Percentiles rank a stretch among this genome's conserved stretches.
phyloP scores from a whole-genome alignment of 2,888 invertebrate genomes.

The Loripinus fragilis region DNA sequence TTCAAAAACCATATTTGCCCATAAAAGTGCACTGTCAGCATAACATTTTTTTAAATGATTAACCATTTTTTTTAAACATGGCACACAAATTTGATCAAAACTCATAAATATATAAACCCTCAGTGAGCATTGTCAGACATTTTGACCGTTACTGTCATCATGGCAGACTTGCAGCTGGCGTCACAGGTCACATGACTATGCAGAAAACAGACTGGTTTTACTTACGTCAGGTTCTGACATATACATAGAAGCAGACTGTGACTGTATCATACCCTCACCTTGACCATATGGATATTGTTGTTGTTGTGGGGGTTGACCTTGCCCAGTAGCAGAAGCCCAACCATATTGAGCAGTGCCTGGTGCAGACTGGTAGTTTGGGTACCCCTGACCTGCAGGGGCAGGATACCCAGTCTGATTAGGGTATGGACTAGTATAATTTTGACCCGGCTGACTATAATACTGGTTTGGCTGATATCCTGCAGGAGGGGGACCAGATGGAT shows the following conservation, averaged over 20 bases:
- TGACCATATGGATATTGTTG: constrained; percentile 55
- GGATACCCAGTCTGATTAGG: constrained; percentile 4
- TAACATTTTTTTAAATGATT: too few species aligned
- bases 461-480: constrained; percentile 34
- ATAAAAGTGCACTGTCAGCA: too few species aligned
- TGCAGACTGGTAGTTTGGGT: constrained; percentile 31
- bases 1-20: too few species aligned
- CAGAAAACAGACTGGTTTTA: constrained; percentile 36
- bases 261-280: constrained; percentile 54
- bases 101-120: too few species aligned
- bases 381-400: neutral
- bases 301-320: constrained; percentile 19
- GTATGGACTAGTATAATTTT: constrained; percentile 9
- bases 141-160: neutral
- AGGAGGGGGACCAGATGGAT: constrained; percentile 28
- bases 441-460: constrained; percentile 29
- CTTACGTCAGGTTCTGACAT: constrained; percentile 55
- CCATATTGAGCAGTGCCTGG: constrained; percentile 25
- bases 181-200: constrained; percentile 21
- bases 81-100: too few species aligned
- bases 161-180: constrained; percentile 17
- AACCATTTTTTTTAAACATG: too few species aligned
- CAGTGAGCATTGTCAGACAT: neutral
- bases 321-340: constrained; percentile 12
- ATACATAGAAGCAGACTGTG: constrained; percentile 43